phyloP scores from a whole-genome alignment of 2,113 vertebrate species.

The Tetrao urogallus region DNA sequence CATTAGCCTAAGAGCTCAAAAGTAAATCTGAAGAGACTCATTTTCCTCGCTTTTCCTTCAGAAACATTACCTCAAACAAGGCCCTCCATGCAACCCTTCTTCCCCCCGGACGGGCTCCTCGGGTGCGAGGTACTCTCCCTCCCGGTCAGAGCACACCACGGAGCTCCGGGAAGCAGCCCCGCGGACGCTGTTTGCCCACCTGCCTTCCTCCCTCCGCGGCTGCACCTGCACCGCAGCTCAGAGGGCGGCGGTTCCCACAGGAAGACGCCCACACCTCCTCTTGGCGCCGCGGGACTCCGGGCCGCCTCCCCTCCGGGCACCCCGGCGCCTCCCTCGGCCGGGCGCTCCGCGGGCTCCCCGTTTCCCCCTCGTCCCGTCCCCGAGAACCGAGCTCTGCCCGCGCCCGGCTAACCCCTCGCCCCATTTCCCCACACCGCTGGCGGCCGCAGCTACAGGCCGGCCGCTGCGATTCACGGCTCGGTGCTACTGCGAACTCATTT shows the following conservation, averaged over 20 bases:
- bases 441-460: accelerated
- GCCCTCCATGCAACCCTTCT: neutral
- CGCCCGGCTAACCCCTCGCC: neutral
- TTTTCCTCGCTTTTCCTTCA: neutral
- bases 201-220: neutral
- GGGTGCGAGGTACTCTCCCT: neutral
- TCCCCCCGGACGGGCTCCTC: neutral
- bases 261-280: neutral
- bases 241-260: neutral
- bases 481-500: neutral
- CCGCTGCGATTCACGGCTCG: neutral
- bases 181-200: neutral
- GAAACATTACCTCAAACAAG: accelerated
- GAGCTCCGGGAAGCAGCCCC: neutral
- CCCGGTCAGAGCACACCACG: neutral
- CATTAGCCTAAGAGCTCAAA: neutral
- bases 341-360: accelerated
- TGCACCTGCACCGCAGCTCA: accelerated
- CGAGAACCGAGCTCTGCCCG: too few relatives aligned
- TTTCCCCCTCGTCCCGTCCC: neutral
- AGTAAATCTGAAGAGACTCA: neutral
- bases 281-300: accelerated
- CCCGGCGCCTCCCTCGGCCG: accelerated
- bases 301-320: neutral
- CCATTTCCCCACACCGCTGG: neutral